These are phyloP conservation scores for Anoplolepis gracilipes DNA, from an alignment of 1,140 invertebrate genomes.

Conservation along the genomic window DNA sequence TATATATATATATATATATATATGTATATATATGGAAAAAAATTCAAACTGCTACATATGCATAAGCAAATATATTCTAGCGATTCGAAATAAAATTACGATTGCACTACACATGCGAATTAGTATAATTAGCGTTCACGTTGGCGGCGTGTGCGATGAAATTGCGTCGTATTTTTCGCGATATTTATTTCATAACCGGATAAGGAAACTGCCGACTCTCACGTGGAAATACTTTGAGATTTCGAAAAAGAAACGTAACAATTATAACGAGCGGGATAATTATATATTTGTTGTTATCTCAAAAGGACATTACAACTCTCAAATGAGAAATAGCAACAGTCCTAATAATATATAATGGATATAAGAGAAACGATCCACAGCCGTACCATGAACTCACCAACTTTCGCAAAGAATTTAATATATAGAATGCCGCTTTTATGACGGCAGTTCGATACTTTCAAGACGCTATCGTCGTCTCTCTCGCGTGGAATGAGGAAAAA, in stretches of 20 bases:
- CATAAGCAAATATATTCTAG: not conserved
- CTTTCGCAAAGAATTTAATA: slow-evolving; percentile 29
- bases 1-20: not conserved
- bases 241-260: not conserved
- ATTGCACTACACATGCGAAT: slow-evolving; percentile 49
- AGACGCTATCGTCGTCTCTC: not conserved
- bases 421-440: slow-evolving; percentile 7
- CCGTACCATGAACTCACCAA: not conserved
- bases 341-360: not conserved
- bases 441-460: slow-evolving; percentile 20
- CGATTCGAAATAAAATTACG: slow-evolving; percentile 20
- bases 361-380: not conserved
- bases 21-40: not conserved
- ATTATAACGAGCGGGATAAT: not conserved
- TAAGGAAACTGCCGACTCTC: not conserved
- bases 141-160: slow-evolving; percentile 40
- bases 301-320: not conserved
- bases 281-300: not conserved
- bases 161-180: slow-evolving; percentile 51
- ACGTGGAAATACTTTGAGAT: not conserved
- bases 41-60: not conserved
- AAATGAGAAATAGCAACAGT: not conserved
- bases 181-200: slow-evolving; percentile 39
- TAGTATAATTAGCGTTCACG: slow-evolving; percentile 50
- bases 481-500: slow-evolving; percentile 47